Conservation (phyloP, 2,797 vertebrate genomes). For the Rhynchonycteris naso region DNA sequence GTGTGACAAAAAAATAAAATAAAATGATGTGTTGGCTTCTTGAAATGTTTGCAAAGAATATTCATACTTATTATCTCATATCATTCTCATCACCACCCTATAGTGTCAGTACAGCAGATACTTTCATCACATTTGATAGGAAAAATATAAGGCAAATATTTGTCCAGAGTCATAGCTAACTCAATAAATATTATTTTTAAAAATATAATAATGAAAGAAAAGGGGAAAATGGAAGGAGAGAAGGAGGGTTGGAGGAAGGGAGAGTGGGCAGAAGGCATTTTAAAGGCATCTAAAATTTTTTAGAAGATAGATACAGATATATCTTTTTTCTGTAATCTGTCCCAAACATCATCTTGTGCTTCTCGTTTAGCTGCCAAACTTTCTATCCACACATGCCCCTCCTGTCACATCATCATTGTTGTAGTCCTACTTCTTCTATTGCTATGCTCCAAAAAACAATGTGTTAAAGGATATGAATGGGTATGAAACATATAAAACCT, state of each 20-base stretch:
- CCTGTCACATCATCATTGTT: background rate
- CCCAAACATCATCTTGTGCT: background rate
- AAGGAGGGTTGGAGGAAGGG: background rate
- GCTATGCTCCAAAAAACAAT: background rate
- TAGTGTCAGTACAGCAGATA: background rate
- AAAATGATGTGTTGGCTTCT: background rate
- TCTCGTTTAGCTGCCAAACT: background rate
- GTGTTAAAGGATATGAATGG: background rate
- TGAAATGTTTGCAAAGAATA: constrained; percentile 34
- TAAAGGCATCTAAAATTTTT: background rate
- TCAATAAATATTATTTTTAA: background rate
- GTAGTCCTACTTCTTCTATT: background rate
- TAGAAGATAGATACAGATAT: background rate
- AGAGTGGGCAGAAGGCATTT: background rate
- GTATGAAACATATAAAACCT: background rate
- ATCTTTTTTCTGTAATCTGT: background rate
- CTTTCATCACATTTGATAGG: constrained; percentile 1
- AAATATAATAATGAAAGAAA: background rate
- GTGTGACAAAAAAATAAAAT: background rate
- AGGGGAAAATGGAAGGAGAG: background rate
- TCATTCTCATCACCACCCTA: background rate
- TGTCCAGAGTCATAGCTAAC: background rate
- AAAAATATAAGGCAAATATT: constrained; percentile 2
- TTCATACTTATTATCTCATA: background rate
- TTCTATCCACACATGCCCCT: background rate